A percentile compares a stretch with the other conserved stretches of the same genome.
These are phyloP conservation scores for Turdus rufiventris DNA, from an alignment of 2,113 vertebrate genomes.

Conservation along the genomic window DNA sequence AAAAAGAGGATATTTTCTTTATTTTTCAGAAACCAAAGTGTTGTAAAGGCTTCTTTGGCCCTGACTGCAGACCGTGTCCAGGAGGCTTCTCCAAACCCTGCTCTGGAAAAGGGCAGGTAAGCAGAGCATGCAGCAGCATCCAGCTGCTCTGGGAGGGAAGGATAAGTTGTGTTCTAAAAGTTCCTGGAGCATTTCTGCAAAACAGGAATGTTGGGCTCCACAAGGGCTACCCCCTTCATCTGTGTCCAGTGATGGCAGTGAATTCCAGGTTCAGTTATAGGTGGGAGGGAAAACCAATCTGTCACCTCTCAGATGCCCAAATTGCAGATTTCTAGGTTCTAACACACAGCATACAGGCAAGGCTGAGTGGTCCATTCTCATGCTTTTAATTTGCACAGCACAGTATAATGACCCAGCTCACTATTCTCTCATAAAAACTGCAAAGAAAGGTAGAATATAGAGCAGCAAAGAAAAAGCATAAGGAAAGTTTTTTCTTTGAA, in stretches of 20 bases:
- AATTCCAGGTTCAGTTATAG: neutral
- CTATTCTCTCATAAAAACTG: neutral
- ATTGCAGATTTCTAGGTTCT: neutral
- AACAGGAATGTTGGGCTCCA: neutral
- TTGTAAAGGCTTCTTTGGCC: slow-evolving; percentile 89
- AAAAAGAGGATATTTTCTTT: neutral
- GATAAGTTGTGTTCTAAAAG: neutral
- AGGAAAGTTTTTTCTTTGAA: neutral
- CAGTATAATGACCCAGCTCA: neutral
- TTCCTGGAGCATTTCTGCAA: neutral
- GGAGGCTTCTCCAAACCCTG: slow-evolving; percentile 83
- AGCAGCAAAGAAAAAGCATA: neutral
- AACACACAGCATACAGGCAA: neutral
- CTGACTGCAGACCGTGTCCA: slow-evolving; percentile 83
- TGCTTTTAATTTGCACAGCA: neutral
- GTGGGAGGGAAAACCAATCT: neutral
- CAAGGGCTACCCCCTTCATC: neutral
- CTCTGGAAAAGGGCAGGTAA: slow-evolving; percentile 86
- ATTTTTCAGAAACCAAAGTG: slow-evolving; percentile 78
- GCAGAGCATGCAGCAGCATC: neutral
- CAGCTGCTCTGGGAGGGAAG: rapidly evolving
- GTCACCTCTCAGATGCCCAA: neutral
- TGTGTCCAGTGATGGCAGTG: rapidly evolving
- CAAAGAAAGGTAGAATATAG: neutral
- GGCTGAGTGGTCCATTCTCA: neutral